Evolutionary conservation across 2,797 vertebrate genomes (phyloP), one percentile per base, ranked within the genome.

Genomic region (Centropyge bicolor): DNA sequence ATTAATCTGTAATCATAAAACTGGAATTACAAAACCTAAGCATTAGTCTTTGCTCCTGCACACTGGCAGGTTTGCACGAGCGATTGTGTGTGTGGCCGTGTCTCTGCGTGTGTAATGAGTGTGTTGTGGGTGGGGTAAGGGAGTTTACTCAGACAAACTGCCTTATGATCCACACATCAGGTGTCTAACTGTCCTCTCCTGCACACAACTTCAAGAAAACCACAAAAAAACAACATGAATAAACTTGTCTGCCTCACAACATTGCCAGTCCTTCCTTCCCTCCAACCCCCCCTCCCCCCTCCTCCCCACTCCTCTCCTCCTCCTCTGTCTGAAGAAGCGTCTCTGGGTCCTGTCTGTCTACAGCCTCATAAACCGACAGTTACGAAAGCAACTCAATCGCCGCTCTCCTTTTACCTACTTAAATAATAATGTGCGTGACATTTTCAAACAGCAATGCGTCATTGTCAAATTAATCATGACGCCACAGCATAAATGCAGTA

Each of bases 31-130:
- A 74, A 86, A 88, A 82, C 45, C 48, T 57, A 41, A 80, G 65
- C 46, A 72, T 81, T 57, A 56, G 56, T 57, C 54, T 65, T 57
- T 12, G 5, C 49, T 40, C 45, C 62, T 87, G 74, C 48, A 68
- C 55, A 56, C 75, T 80, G 63, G 70, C 43, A 78, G 60, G 76
- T 69, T 67, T 76, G 81, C 56, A 71, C 11, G 77, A 78, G 69
- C 3, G 13, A 7, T 54, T 63, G 69, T 82, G 82, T 87, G 88
- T 92, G 91, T 88, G 89, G 85, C 78, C 71, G 0, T 63, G 75
- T 83, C 81, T 83, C 35, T 51, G 86, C 56, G 65, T 92, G 87
- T 89, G 91, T 92, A 81, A 92, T 91, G 89, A 92, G 78, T 69
- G 72, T 86, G 89, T 91, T 89, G 83, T 84, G 87, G 92, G 92